Evolutionary conservation across 2,888 invertebrate genomes (phyloP), one percentile per base, ranked within the genome.

Genomic region (Aphidius colemani): DNA sequence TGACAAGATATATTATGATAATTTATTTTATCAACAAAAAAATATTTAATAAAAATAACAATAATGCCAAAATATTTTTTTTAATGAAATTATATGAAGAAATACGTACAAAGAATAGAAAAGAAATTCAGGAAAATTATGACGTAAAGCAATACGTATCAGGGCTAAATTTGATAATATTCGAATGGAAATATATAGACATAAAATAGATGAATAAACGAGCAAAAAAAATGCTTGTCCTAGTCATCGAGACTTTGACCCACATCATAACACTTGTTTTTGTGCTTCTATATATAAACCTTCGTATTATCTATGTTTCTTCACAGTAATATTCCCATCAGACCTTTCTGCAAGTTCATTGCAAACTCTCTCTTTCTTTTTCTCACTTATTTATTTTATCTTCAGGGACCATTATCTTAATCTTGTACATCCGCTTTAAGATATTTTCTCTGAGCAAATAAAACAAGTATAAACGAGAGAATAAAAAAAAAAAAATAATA

Each of bases 381-480:
- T 30, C 4, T 30, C 30, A 30, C 4, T 30, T 30, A 30, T 30
- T 30, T 30, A 30, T 30, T 30, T 30, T 30, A 30, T 74, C 77
- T 75, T 75, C 66, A 72, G 73, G 78, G 79, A 78, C 80, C 78
- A 80, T 80, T 78, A 79, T 80, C 80, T 80, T 79, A 79, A 79
- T 79, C 78, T 78, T 75, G 78, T 78, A 79, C 78, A 78, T 78
- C 80, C 77, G 75, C 78, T 80, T 80, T 79, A 80, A 80, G 79
- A 76, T 65, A 68, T 66, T 71, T 68, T 61, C 64, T 65, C 64
- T 50, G 60, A 46, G 58, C 30, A 59, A 48, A 18, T 50, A 44
- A 30, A 49, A 39, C 43, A 48, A 30, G 53, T 49, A 39, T 53
- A 44, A 57, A 7, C 53, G 30, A 48, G 48, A 53, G 7, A 39